Conservation (phyloP, 2,113 vertebrate species). For the Phasianus colchicus region DNA sequence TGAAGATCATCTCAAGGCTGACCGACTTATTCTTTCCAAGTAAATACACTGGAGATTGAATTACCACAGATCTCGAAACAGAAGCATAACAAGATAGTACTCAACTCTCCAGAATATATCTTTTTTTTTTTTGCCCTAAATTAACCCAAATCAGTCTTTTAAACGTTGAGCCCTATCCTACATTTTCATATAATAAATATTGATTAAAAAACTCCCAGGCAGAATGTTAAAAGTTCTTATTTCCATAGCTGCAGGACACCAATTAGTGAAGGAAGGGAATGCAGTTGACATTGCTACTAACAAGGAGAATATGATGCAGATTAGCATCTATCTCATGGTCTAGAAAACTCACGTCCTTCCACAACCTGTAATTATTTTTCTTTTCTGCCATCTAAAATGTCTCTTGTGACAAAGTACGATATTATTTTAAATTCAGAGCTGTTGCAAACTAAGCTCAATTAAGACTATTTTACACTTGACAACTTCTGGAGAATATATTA, state of each 20-base stretch:
- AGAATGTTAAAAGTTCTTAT: neutral
- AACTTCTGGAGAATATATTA: neutral
- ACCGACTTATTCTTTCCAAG: neutral
- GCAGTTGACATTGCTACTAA: neutral
- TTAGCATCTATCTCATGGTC: neutral
- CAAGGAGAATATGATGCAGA: neutral
- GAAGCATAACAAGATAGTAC: neutral
- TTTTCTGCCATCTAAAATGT: neutral
- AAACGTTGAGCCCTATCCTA: neutral
- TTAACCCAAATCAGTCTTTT: neutral
- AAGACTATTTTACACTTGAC: neutral
- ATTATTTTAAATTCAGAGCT: neutral
- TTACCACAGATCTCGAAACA: neutral
- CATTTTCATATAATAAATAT: neutral
- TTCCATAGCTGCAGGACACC: neutral
- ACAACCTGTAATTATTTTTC: neutral
- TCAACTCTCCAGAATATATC: neutral
- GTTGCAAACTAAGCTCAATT: neutral
- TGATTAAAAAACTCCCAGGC: neutral
- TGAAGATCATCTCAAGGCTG: neutral
- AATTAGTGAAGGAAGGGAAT: neutral
- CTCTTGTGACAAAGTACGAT: neutral
- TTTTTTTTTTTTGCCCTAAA: neutral
- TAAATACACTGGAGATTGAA: neutral
- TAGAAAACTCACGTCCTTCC: conserved; percentile 16